Percentiles rank a stretch among this genome's conserved stretches.
phyloP scores from a whole-genome alignment of 2,797 vertebrate species.

The Labeo calbasu region DNA sequence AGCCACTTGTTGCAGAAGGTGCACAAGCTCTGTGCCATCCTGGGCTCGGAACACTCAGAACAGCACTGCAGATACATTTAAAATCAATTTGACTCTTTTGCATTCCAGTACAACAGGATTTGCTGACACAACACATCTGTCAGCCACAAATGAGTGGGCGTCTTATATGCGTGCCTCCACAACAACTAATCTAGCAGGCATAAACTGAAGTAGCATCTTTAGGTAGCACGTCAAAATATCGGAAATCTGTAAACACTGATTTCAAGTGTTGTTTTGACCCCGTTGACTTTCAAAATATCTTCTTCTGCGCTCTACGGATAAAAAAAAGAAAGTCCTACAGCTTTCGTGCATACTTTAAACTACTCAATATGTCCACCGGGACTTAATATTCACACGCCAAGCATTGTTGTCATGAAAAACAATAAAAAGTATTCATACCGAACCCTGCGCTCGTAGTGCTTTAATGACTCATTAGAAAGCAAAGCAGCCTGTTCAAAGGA shows the following conservation, averaged over 20 bases:
- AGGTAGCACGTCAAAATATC: neutral
- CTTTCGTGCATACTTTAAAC: neutral
- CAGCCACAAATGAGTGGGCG: neutral
- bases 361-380: neutral
- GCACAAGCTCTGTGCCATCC: conserved; percentile 81
- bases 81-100: neutral
- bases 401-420: neutral
- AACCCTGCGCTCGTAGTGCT: neutral
- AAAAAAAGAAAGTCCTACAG: neutral
- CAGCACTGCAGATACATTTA: conserved; percentile 70
- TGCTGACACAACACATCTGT: neutral
- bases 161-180: neutral
- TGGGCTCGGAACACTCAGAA: conserved; percentile 78
- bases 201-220: neutral
- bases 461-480: conserved; percentile 15
- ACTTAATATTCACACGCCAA: neutral
- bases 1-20: conserved; percentile 85
- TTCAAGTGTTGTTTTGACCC: neutral
- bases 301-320: neutral
- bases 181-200: neutral
- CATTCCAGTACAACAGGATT: neutral
- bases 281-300: neutral
- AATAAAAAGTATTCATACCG: conserved; percentile 10
- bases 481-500: conserved; percentile 2
- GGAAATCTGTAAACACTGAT: neutral